phyloP scores from a whole-genome alignment of 2,888 invertebrate species.

The Agriopis aurantiaria region DNA sequence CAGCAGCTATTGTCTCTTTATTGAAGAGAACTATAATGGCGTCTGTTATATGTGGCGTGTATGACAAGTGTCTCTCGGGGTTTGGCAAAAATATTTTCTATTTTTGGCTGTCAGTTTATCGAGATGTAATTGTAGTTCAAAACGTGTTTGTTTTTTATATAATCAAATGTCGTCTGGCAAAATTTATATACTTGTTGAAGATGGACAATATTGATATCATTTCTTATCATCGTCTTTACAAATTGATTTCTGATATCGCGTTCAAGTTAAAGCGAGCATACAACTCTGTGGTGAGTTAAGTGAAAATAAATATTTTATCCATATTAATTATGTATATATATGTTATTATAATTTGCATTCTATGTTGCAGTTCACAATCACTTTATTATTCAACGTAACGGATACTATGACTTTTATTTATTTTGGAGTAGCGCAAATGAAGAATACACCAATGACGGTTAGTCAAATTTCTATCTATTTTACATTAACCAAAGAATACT shows the following conservation, averaged over 20 bases:
- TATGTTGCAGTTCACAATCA: not conserved
- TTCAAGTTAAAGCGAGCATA: slow-evolving; percentile 1
- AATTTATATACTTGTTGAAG: not conserved
- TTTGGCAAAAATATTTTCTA: not conserved
- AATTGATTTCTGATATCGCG: slow-evolving; percentile 4
- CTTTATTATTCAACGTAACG: not conserved
- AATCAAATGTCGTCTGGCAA: not conserved
- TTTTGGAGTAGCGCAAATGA: not conserved
- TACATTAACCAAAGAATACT: too few relatives aligned
- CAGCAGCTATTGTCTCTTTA: not conserved
- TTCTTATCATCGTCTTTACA: slow-evolving; percentile 1
- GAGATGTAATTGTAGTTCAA: not conserved
- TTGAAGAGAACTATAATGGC: not conserved
- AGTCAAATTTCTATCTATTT: not conserved
- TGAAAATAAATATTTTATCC: not conserved
- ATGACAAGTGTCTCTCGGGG: not conserved
- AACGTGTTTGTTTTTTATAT: slow-evolving; percentile 1
- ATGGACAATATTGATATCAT: not conserved
- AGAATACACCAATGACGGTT: not conserved
- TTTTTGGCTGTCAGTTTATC: not conserved
- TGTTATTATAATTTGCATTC: not conserved
- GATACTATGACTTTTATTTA: slow-evolving; percentile 1
- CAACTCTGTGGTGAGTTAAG: not conserved
- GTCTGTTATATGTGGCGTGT: not conserved
- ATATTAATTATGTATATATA: too few relatives aligned